Evolutionary conservation across 1,140 invertebrate species (phyloP), one percentile per base, ranked within the genome.

Genomic region (Coelopa frigida): DNA sequence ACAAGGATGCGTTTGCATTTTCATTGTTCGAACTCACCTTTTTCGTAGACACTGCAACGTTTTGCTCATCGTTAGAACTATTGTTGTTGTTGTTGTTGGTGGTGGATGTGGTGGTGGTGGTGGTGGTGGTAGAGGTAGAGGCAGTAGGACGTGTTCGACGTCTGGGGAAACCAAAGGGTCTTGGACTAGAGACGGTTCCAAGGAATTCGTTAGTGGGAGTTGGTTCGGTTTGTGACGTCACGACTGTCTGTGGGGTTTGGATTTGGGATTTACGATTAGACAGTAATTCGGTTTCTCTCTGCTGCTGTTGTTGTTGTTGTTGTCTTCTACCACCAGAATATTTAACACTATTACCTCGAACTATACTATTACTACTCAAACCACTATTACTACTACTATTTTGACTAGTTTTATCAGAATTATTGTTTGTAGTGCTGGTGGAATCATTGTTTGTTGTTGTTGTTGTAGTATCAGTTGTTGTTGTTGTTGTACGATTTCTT

Each of bases 161-260:
- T 58, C 75, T 59, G 50, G 70, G 68, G 53, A 72, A 76, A 56
- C 73, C 71, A 52, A 76, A 76, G n/a, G 75, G 74, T 59, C 75
- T 62, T 44, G 75, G 74, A 61, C 74, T 75, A 46, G 75, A 74
- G 40, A 76, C 70, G 23, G 65, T 59, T 15, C 46, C 50, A 47
- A 56, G 44, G 44, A 51, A 47, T 48, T 54, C 52, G 14, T 50
- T 65, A 53, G 49, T 56, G 41, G 51, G 45, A 44, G 44, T 49
- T 43, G 48, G 38, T 51, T 67, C 52, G 29, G 51, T 54, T n/a
- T 44, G 48, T 37, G 54, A 56, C 20, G 18, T 31, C 18, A 23
- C 21, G 32, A 33, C 40, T 55, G 18, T 26, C 48, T 49, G 52
- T 46, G 40, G 17, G 24, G 45, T 59, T 45, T 52, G 43, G 44